Evolutionary conservation across 2,888 invertebrate species (phyloP), one percentile per base, ranked within the genome.

Genomic region (Cosmopolites sordidus): DNA sequence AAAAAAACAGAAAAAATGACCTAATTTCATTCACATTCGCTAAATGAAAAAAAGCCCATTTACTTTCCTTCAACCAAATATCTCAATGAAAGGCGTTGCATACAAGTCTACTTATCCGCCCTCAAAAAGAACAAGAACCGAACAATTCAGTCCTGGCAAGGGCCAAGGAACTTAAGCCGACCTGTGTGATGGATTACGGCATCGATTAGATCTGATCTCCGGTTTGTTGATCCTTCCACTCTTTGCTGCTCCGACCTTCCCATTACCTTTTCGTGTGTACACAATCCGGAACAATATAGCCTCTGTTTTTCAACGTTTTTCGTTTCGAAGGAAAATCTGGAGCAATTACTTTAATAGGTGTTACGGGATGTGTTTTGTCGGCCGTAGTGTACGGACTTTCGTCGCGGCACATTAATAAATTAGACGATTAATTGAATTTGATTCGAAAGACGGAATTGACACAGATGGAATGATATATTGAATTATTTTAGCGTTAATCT

Each of bases 121-220:
- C 33, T n/a, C 2, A 44, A 54, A 58, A 53, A 45, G 48, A 51
- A 33, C 43, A 58, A 47, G 61, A 60, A 62, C 60, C 62, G 62
- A 64, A 61, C 62, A 59, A 59, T 62, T 53, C 54, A 56, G 44
- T 54, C 43, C 56, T 55, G 52, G 54, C 52, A 56, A 51, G 59
- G 62, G 57, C 44, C 43, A 44, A 51, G 54, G 49, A 54, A 62
- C 62, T 56, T 66, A 68, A 67, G 63, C 67, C 65, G 65, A 68
- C 66, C 67, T 66, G 62, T 67, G 70, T 74, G 73, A 74, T 74
- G 72, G 74, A 74, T 74, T 74, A 73, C 71, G 64, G 66, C 69
- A 72, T 74, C 73, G 73, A 74, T 74, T 74, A 74, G 70, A 71
- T 65, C 66, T 71, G 74, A 74, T 73, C 73, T 67, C 67, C 63